Percentiles rank a stretch among this genome's conserved stretches.
phyloP scores from a whole-genome alignment of 2,797 vertebrate species.

The Vultur gryphus region DNA sequence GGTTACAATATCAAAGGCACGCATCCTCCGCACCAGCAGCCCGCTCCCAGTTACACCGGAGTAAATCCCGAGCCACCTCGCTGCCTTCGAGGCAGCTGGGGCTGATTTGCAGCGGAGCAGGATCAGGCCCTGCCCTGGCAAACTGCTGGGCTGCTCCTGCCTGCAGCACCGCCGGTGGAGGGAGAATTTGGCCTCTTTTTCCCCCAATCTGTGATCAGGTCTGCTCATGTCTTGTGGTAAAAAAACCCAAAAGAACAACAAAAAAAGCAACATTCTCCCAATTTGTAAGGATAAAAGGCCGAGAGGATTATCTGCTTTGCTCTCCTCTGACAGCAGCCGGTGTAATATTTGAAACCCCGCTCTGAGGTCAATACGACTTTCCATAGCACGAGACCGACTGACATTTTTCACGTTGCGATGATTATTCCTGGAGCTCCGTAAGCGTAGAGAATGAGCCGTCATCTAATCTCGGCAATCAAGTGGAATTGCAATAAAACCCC shows the following conservation, averaged over 20 bases:
- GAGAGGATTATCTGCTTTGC: background rate
- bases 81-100: background rate
- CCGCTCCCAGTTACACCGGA: background rate
- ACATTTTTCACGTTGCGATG: background rate
- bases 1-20: background rate
- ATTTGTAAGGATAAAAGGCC: background rate
- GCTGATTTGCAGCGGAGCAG: background rate
- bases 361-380: rapidly evolving
- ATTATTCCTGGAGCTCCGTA: background rate
- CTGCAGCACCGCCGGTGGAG: background rate
- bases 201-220: background rate
- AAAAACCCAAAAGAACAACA: background rate
- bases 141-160: background rate
- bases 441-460: background rate
- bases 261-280: background rate
- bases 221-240: background rate
- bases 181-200: background rate
- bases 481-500: background rate
- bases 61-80: background rate
- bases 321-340: background rate
- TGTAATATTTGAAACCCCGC: background rate
- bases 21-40: background rate
- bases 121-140: background rate
- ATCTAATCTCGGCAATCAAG: background rate
- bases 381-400: background rate